Evolutionary conservation across 2,113 vertebrate genomes (phyloP).

Genomic region (Macheiramphus alcinus): DNA sequence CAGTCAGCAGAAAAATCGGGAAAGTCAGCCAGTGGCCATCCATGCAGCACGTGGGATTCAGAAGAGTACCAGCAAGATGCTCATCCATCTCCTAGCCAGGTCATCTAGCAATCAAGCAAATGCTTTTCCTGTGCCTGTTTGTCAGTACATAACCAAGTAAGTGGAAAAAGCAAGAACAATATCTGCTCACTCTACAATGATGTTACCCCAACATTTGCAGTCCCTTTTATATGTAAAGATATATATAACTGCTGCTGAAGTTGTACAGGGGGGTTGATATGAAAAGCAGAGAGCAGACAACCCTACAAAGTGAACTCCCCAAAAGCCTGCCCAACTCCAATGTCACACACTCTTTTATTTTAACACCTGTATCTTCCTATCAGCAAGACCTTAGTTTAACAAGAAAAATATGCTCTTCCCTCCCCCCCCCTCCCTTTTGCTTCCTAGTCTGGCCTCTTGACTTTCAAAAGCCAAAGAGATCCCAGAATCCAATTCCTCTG

Average conservation of each 20-base stretch:
- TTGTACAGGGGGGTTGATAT: neutral
- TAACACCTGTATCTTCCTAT: constrained; percentile 37
- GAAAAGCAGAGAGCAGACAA: neutral
- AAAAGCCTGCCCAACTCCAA: neutral
- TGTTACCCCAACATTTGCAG: neutral
- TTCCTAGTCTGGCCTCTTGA: constrained; percentile 25
- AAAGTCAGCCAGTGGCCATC: neutral
- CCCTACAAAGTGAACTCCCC: neutral
- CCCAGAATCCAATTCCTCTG: constrained; percentile 64
- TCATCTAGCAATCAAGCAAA: neutral
- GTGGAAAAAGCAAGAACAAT: neutral
- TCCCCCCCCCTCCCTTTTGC: neutral
- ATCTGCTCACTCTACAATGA: neutral
- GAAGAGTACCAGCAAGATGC: neutral
- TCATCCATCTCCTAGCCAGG: neutral
- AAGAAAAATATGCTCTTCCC: constrained; percentile 41
- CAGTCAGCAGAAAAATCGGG: neutral
- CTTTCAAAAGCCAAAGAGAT: constrained; percentile 36
- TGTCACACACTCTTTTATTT: neutral
- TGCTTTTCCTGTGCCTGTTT: neutral
- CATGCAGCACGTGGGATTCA: fast-evolving
- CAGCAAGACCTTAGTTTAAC: constrained; percentile 54
- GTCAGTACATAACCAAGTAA: neutral
- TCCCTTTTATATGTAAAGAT: neutral
- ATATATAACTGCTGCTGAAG: neutral